Evolutionary conservation across 2,797 vertebrate species (phyloP).

Genomic region (Hippocampus kuda): DNA sequence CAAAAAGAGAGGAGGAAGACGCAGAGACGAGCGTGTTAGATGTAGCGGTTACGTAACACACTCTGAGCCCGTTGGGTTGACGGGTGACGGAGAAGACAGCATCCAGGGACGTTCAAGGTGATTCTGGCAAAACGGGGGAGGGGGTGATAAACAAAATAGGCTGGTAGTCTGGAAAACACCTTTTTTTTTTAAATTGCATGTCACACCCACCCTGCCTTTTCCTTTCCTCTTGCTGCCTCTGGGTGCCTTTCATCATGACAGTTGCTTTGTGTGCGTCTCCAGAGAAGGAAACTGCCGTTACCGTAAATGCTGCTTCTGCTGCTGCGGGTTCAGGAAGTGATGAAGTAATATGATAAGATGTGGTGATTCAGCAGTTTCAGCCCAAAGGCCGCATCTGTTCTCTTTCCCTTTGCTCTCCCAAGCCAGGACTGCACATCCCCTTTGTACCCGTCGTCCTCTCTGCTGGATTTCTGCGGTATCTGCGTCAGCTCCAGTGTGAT

Average conservation of each 20-base stretch:
- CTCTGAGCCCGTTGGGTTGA: background rate
- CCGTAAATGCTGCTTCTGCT: background rate
- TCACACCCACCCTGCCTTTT: slow-evolving; percentile 9
- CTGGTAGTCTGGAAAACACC: slow-evolving; percentile 23
- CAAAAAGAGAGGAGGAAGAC: slow-evolving; percentile 19
- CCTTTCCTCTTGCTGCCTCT: slow-evolving; percentile 9
- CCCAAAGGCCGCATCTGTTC: slow-evolving; percentile 63
- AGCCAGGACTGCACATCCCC: background rate
- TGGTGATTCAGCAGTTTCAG: slow-evolving; percentile 66
- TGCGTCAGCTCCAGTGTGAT: slow-evolving; percentile 4
- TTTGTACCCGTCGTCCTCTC: slow-evolving; percentile 5
- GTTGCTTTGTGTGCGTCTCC: slow-evolving; percentile 26
- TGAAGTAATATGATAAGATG: slow-evolving; percentile 62
- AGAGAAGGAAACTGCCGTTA: slow-evolving; percentile 28
- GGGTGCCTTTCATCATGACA: slow-evolving; percentile 26
- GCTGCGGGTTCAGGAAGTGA: slow-evolving; percentile 41
- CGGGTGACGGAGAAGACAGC: slow-evolving; percentile 15
- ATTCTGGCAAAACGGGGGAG: slow-evolving; percentile 6
- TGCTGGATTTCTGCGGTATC: slow-evolving; percentile 4
- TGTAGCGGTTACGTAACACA: slow-evolving; percentile 36
- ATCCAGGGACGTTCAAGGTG: slow-evolving; percentile 44
- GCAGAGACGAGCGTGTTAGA: slow-evolving; percentile 18
- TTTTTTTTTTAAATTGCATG: slow-evolving; percentile 1
- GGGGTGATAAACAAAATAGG: slow-evolving; percentile 4
- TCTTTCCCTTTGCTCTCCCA: slow-evolving; percentile 34